phyloP scores from a whole-genome alignment of 1,140 invertebrate genomes.

The Wiebesia pumilae region DNA sequence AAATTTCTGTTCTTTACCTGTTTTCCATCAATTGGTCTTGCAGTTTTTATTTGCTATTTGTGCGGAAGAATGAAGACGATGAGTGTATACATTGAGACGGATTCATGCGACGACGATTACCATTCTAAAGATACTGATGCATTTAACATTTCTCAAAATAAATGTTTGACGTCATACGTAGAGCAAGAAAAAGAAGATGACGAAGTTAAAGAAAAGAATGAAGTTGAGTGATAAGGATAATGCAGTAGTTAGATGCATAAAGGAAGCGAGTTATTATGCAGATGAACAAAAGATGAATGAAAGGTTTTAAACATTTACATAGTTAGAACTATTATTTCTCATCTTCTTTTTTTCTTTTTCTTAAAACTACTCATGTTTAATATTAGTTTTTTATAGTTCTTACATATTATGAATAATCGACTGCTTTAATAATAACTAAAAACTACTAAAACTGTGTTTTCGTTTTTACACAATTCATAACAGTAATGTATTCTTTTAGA shows the following conservation, averaged over 20 bases:
- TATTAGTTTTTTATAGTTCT: no score
- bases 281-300: background rate
- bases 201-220: background rate
- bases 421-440: no score
- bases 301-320: background rate
- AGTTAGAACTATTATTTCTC: background rate
- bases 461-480: no score
- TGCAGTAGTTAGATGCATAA: background rate
- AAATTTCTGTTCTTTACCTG: background rate
- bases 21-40: background rate
- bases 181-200: slow-evolving; percentile 52
- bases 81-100: background rate
- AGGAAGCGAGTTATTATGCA: background rate
- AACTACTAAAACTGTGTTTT: no score
- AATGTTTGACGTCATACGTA: slow-evolving; percentile 64
- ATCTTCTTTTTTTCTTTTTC: background rate
- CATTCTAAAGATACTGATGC: slow-evolving; percentile 71
- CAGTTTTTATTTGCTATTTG: background rate
- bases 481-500: no score
- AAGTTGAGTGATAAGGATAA: background rate
- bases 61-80: background rate
- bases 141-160: slow-evolving; percentile 67
- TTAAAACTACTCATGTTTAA: no score
- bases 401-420: no score
- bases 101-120: slow-evolving; percentile 46